Conservation (phyloP, 2,113 vertebrate genomes). For the Dipodomys spectabilis region DNA sequence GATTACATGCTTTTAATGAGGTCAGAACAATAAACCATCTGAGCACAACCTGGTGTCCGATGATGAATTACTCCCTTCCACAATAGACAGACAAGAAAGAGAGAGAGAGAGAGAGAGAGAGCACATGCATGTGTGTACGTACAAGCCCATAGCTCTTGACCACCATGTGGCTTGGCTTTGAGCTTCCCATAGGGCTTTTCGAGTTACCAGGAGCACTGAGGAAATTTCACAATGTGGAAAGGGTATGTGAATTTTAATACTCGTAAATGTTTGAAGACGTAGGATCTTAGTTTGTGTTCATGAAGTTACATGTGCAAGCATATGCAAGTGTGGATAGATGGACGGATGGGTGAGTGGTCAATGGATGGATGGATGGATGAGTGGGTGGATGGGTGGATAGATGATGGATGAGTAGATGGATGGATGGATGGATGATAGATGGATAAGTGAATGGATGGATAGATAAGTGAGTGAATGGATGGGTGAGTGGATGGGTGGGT, state of each 20-base stretch:
- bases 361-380: no score
- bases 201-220: background rate
- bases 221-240: background rate
- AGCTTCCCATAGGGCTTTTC: background rate
- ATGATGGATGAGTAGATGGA: no score
- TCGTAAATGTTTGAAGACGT: background rate
- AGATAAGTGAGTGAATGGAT: no score
- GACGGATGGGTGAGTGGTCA: no score
- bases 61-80: conserved; percentile 92
- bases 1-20: conserved; percentile 87
- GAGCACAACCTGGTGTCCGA: conserved; percentile 81
- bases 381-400: no score
- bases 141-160: no score
- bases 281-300: background rate
- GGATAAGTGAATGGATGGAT: no score
- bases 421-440: no score
- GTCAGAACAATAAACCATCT: conserved; percentile 85
- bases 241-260: background rate
- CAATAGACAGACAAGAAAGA: conserved; percentile 56
- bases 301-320: no score
- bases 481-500: no score
- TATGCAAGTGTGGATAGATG: background rate
- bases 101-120: background rate
- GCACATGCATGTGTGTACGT: background rate
- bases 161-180: background rate